A percentile compares a stretch with the other conserved stretches of the same genome.
These are phyloP conservation scores for Scolopax bukidnonensis DNA, from an alignment of 2,797 vertebrate species.

Conservation along the genomic window DNA sequence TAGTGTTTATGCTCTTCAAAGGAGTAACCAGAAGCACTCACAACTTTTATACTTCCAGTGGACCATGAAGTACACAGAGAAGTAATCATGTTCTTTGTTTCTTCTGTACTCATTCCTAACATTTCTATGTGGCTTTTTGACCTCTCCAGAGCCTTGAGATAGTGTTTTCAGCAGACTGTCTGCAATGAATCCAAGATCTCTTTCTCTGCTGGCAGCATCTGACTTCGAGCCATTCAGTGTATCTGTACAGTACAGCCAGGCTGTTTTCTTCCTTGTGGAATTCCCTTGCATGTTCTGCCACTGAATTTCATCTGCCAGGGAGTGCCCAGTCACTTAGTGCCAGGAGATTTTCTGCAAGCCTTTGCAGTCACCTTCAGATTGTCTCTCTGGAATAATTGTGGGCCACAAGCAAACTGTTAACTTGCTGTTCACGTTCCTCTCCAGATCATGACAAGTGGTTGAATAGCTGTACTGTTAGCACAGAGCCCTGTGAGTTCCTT, in stretches of 20 bases:
- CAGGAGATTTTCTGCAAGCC: neutral
- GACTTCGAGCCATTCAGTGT: neutral
- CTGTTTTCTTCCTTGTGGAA: neutral
- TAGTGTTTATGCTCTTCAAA: slow-evolving; percentile 7
- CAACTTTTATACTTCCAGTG: slow-evolving; percentile 14
- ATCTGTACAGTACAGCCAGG: neutral
- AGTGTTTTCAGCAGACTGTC: neutral
- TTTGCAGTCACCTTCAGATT: neutral
- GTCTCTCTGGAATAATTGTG: neutral
- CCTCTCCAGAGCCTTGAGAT: neutral
- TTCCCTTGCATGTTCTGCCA: neutral
- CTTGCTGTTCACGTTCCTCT: neutral
- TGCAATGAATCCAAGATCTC: neutral
- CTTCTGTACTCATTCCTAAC: slow-evolving; percentile 35
- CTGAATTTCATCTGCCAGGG: neutral
- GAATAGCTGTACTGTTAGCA: neutral
- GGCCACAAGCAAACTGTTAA: neutral
- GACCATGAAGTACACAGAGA: slow-evolving; percentile 1
- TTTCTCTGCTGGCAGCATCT: neutral
- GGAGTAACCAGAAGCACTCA: slow-evolving; percentile 1
- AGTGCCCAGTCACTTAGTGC: neutral
- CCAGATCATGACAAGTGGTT: neutral
- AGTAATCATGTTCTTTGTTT: slow-evolving; percentile 5
- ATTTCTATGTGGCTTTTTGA: slow-evolving; percentile 47
- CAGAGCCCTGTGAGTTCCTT: neutral